Conservation (phyloP, 2,888 invertebrate genomes). For the Steinernema scapterisci region DNA sequence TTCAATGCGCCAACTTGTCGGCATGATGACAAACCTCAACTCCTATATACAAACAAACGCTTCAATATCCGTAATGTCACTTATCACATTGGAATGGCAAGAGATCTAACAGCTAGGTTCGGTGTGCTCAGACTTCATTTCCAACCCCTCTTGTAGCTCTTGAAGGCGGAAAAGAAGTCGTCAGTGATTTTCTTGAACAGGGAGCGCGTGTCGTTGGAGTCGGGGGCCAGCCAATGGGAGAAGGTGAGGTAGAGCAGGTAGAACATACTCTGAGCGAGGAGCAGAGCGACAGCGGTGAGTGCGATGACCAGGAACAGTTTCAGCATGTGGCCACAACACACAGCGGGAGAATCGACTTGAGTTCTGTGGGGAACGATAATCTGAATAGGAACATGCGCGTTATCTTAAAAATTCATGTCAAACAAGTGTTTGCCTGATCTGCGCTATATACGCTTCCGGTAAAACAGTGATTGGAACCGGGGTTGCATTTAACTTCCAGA, state of each 20-base stretch:
- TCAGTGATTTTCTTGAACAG: constrained; percentile 12
- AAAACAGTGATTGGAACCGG: no score
- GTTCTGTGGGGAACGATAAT: constrained; percentile 14
- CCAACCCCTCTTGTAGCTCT: constrained; percentile 1
- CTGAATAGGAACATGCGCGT: neutral
- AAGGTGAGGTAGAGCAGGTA: constrained; percentile 1
- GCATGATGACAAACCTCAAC: constrained; percentile 1
- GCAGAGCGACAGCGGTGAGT: neutral
- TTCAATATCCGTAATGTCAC: constrained; percentile 12
- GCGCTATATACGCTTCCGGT: no score
- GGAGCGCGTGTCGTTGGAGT: constrained; percentile 10
- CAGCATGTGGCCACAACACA: constrained; percentile 13
- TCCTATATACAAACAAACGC: constrained; percentile 26
- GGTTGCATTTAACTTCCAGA: no score
- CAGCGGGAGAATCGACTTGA: neutral
- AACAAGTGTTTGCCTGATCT: no score
- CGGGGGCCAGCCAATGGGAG: neutral
- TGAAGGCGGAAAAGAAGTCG: constrained; percentile 19
- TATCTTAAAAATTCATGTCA: no score
- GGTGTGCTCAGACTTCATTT: neutral
- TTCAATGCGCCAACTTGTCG: constrained; percentile 21
- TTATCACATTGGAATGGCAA: constrained; percentile 18
- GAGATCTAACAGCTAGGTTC: neutral
- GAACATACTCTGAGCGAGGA: constrained; percentile 5
- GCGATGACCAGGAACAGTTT: neutral